phyloP scores from a whole-genome alignment of 1,140 invertebrate genomes.

The Papilio helenus region DNA sequence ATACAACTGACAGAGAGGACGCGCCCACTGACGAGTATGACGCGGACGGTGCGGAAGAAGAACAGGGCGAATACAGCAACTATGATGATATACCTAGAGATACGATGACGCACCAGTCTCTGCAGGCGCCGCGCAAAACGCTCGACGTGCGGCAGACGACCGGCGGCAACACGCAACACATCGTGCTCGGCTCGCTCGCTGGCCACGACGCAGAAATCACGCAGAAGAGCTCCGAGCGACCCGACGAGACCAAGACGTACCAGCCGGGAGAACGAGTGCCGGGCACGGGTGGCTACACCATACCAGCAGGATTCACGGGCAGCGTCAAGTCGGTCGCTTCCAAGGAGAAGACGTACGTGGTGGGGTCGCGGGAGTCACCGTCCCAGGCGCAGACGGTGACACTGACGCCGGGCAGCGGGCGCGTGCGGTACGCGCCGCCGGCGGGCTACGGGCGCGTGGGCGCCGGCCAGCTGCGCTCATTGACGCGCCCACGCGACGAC shows the following conservation, averaged over 20 bases:
- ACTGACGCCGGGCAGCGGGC: constrained; percentile 83
- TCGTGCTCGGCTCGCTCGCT: constrained; percentile 81
- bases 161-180: constrained; percentile 81
- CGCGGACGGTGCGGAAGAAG: constrained; percentile 70
- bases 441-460: constrained; percentile 68
- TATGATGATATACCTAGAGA: constrained; percentile 76
- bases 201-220: constrained; percentile 81
- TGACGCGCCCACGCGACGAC: constrained; percentile 67
- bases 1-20: constrained; percentile 72
- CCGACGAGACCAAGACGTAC: constrained; percentile 82
- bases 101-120: constrained; percentile 64
- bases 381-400: constrained; percentile 87
- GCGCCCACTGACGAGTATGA: constrained; percentile 73
- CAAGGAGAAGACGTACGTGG: constrained; percentile 84
- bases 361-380: constrained; percentile 82
- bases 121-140: constrained; percentile 67
- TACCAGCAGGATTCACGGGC: constrained; percentile 87
- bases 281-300: constrained; percentile 85
- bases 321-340: constrained; percentile 85
- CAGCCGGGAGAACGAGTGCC: constrained; percentile 86
- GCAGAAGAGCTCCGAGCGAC: constrained; percentile 76
- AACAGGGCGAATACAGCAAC: constrained; percentile 83
- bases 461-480: constrained; percentile 72
- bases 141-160: constrained; percentile 75
- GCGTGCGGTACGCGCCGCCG: constrained; percentile 77